Percentiles rank a stretch among this genome's conserved stretches.
phyloP scores from a whole-genome alignment of 2,888 invertebrate genomes.

The Phlogophora meticulosa region DNA sequence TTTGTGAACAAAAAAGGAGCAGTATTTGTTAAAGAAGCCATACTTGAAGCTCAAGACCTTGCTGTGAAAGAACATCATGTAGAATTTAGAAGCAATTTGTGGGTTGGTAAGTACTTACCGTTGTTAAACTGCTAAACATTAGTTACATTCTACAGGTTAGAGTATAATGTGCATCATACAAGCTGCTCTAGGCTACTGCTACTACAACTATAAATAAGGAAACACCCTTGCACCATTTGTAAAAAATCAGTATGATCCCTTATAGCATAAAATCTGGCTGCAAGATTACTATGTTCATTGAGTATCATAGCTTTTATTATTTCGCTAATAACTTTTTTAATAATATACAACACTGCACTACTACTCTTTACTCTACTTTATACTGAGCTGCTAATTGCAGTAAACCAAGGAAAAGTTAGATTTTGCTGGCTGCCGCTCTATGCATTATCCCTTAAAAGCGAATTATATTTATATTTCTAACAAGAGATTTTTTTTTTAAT shows the following conservation, averaged over 20 bases:
- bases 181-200: not conserved
- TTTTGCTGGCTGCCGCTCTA: no score
- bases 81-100: conserved; percentile 98
- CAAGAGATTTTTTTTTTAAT: no score
- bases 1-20: conserved; percentile 96
- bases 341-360: no score
- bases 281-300: no score
- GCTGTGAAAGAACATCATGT: conserved; percentile 97
- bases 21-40: conserved; percentile 93
- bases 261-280: not conserved
- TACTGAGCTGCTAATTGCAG: no score
- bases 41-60: conserved; percentile 97
- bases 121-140: conserved; percentile 2
- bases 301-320: no score
- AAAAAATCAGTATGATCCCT: not conserved
- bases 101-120: conserved; percentile 94
- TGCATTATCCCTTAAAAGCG: no score
- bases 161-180: conserved; percentile 3
- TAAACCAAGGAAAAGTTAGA: no score
- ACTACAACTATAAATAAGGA: not conserved
- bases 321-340: no score
- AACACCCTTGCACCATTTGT: conserved; percentile 4
- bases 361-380: no score
- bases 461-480: no score
- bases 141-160: not conserved